Evolutionary conservation across 2,888 invertebrate genomes (phyloP).

Genomic region (Syrista parreyssii): DNA sequence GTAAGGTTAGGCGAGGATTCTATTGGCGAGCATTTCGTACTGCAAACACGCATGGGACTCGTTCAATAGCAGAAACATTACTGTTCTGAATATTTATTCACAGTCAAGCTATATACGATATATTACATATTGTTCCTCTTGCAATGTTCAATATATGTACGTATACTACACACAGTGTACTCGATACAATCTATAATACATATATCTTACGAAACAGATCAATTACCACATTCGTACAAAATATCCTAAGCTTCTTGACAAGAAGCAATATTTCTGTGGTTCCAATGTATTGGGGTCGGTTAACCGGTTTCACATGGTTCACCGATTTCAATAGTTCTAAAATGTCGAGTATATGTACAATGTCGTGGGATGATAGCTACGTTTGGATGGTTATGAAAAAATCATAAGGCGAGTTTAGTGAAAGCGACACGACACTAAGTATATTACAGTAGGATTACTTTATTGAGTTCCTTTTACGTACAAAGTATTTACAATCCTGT

Average conservation of each 20-base stretch:
- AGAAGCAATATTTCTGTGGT: background rate
- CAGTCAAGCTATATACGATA: background rate
- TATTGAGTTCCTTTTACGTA: background rate
- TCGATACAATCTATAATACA: background rate
- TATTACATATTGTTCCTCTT: background rate
- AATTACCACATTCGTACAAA: background rate
- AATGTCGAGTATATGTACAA: background rate
- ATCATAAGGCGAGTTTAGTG: background rate
- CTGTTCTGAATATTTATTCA: background rate
- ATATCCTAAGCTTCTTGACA: background rate
- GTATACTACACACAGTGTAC: background rate
- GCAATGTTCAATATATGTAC: background rate
- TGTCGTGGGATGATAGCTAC: background rate
- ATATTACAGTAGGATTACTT: background rate
- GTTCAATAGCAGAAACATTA: background rate
- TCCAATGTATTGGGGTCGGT: background rate
- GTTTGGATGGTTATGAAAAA: background rate
- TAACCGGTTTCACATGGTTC: background rate
- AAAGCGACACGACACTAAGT: background rate
- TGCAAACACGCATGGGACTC: background rate
- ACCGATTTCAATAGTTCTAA: background rate
- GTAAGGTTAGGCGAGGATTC: conserved; percentile 38
- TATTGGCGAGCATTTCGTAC: background rate
- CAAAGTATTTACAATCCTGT: background rate
- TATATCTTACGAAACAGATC: too few species aligned